Conservation (phyloP, 1,140 invertebrate genomes). For the Drosophila pruinosa region DNA sequence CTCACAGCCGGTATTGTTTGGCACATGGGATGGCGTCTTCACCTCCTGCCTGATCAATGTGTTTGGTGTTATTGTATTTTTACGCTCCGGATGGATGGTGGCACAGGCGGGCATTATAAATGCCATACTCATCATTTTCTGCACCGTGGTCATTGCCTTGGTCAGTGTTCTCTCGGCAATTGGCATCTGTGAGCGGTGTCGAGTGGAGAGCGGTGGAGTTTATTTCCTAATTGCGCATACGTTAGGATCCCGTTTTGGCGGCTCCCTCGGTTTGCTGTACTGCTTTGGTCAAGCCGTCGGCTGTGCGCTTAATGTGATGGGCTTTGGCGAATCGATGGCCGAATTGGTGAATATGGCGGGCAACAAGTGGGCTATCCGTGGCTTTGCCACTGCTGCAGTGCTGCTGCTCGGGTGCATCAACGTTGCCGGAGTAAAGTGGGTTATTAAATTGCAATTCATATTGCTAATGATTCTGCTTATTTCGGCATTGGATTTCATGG, state of each 20-base stretch:
- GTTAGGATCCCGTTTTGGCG: slow-evolving; percentile 95
- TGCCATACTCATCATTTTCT: slow-evolving; percentile 93
- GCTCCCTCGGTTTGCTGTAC: slow-evolving; percentile 95
- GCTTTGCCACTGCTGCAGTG: slow-evolving; percentile 92
- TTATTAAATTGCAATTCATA: slow-evolving; percentile 94
- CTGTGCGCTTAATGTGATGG: slow-evolving; percentile 96
- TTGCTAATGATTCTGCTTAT: slow-evolving; percentile 92
- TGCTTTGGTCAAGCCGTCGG: slow-evolving; percentile 98
- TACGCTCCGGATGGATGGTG: slow-evolving; percentile 98
- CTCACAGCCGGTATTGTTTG: slow-evolving; percentile 96
- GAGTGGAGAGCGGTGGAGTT: slow-evolving; percentile 97
- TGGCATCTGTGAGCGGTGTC: slow-evolving; percentile 97
- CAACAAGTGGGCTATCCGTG: slow-evolving; percentile 89
- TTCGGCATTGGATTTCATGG: slow-evolving; percentile 93
- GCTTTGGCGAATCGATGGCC: slow-evolving; percentile 97
- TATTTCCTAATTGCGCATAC: slow-evolving; percentile 98
- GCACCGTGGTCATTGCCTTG: slow-evolving; percentile 92
- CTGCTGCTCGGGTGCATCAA: slow-evolving; percentile 93
- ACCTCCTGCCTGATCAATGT: slow-evolving; percentile 96
- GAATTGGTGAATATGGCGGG: slow-evolving; percentile 89
- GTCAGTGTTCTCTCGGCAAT: slow-evolving; percentile 96
- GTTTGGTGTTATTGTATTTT: slow-evolving; percentile 98
- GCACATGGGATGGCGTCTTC: slow-evolving; percentile 97
- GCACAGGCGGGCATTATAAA: slow-evolving; percentile 95
- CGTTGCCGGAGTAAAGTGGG: slow-evolving; percentile 96